These are phyloP conservation scores for Dynastes tityus DNA, from an alignment of 2,888 invertebrate genomes.

Conservation along the genomic window DNA sequence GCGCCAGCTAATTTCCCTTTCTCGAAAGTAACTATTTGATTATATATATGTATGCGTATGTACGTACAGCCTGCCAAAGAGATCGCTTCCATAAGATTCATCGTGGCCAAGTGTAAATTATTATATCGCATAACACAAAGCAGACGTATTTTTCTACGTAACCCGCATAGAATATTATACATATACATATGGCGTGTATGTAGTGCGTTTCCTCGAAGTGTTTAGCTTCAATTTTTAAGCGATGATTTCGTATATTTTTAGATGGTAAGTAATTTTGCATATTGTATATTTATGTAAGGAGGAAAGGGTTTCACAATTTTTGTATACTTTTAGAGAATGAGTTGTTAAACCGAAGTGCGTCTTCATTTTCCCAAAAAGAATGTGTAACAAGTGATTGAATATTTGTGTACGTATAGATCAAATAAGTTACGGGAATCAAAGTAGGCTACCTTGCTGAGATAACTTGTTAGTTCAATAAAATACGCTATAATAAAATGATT, in stretches of 20 bases:
- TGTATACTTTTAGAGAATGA: too few relatives aligned
- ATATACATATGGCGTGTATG: slow-evolving; percentile 9
- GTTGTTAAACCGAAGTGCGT: too few relatives aligned
- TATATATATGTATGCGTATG: neutral
- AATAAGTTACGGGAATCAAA: too few relatives aligned
- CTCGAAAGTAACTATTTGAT: slow-evolving; percentile 7
- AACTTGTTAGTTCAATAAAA: too few relatives aligned
- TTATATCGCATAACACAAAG: slow-evolving; percentile 21
- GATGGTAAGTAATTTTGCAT: neutral
- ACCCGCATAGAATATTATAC: slow-evolving; percentile 4
- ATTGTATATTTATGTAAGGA: neutral
- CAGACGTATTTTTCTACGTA: slow-evolving; percentile 18
- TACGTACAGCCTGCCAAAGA: neutral
- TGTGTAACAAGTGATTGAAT: too few relatives aligned
- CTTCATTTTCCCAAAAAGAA: too few relatives aligned
- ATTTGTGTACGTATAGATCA: too few relatives aligned
- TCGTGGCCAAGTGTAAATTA: slow-evolving; percentile 7
- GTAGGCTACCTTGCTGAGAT: too few relatives aligned
- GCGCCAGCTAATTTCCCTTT: slow-evolving; percentile 4
- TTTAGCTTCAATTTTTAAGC: slow-evolving; percentile 1
- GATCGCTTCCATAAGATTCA: slow-evolving; percentile 10
- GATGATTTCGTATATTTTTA: slow-evolving; percentile 10
- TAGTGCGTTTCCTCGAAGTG: neutral
- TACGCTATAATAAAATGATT: too few relatives aligned
- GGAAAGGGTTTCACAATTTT: too few relatives aligned